Base-by-base conservation (phyloP, 2,888 invertebrate species). In the Pycnomerus fuliginosus region DNA sequence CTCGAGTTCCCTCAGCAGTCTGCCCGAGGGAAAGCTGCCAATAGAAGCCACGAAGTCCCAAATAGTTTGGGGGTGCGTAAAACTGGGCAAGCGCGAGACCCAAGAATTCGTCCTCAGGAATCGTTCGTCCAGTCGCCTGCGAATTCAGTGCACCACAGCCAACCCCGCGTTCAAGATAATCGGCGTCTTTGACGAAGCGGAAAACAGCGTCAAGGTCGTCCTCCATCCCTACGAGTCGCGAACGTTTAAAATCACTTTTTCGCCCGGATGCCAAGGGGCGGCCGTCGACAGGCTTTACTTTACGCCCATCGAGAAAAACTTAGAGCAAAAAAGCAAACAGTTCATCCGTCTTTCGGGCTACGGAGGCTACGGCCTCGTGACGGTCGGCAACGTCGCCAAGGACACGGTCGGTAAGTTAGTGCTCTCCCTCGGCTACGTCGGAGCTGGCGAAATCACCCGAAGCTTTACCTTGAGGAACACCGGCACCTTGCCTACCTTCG, bases 41-140 rank as follows among this genome's bases (percentile, higher is more conserved):
- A 69, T 83, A 7, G 76, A 79, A 57, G 74, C 79, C 1, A 80
- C 79, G 0, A 74, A 76, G 24, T 69, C 73, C 4, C 76, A 80
- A 48, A 55, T 83, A 3, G 74, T 79, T 10, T 83, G 82, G 82
- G 79, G 78, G 16, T 80, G 80, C 54, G 66, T 80, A 1, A 78
- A 76, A 59, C 61, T 76, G 5, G 77, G 80, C 16, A 79, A 76
- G 48, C 73, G 70, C 11, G 73, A 72, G 1, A 71, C 69, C 1
- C 79, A 79, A 52, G 74, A 77, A 28, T 76, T 83, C 60, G 73
- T 74, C 14, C 68, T 80, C 38, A 76, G 80, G 44, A 83, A 83
- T 56, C 77, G 72, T 5, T 74, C 78, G 5, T 67, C 72, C 22
- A 78, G 77, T 53, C 76, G 78, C 32, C 67, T 83, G 3, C 73